Conservation (phyloP, 2,797 vertebrate species). For the Cyclura pinguis region DNA sequence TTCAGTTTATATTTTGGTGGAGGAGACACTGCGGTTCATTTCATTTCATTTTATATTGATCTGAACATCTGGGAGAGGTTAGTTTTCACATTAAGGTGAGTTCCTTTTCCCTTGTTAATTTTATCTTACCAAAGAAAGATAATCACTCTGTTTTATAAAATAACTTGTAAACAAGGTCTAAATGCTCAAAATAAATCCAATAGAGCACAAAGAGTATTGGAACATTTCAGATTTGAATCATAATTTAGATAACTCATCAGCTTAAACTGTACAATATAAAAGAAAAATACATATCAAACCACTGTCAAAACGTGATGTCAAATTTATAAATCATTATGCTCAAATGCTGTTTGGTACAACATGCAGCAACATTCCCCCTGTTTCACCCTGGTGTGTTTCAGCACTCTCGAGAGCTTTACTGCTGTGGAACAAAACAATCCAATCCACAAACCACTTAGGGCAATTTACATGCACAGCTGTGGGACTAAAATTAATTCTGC, state of each 20-base stretch:
- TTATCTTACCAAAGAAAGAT: neutral
- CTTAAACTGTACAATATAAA: neutral
- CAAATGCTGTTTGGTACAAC: neutral
- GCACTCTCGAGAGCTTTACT: neutral
- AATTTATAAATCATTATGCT: neutral
- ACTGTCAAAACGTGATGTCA: too few species aligned
- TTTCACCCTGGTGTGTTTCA: neutral
- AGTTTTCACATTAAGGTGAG: too few species aligned
- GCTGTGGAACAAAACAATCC: neutral
- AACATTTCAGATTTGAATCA: neutral
- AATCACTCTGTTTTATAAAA: neutral
- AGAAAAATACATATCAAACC: neutral
- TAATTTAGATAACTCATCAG: neutral
- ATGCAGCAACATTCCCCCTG: neutral
- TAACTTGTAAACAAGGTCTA: neutral
- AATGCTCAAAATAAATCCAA: neutral
- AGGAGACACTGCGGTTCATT: too few species aligned
- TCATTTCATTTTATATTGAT: too few species aligned
- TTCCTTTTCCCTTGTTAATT: too few species aligned
- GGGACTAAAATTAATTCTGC: neutral
- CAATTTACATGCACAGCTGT: neutral
- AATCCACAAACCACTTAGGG: neutral
- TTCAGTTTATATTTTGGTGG: too few species aligned
- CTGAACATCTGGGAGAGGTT: too few species aligned
- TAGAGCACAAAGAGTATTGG: neutral